Conservation (phyloP, 2,888 invertebrate genomes). For the Diplazon laetatorius region DNA sequence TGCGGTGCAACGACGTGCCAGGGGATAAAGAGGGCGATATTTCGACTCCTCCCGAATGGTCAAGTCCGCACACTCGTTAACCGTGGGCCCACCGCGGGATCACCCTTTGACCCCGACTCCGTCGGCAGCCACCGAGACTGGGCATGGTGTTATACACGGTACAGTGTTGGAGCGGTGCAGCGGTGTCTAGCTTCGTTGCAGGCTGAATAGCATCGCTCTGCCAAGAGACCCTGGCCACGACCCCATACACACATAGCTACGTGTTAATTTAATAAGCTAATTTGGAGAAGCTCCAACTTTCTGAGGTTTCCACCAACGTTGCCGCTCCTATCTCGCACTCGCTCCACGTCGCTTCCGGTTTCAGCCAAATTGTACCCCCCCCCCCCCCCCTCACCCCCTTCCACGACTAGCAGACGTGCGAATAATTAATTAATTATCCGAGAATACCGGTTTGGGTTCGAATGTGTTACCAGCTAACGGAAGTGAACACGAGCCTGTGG, state of each 20-base stretch:
- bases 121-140: background rate
- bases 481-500: background rate
- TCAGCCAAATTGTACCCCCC: slow-evolving; percentile 69
- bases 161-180: slow-evolving; percentile 24
- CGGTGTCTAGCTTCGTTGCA: slow-evolving; percentile 34
- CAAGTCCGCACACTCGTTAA: slow-evolving; percentile 32
- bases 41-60: slow-evolving; percentile 14
- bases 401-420: no score
- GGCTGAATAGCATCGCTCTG: slow-evolving; percentile 43
- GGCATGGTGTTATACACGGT: slow-evolving; percentile 19
- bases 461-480: background rate
- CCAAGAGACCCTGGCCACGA: slow-evolving; percentile 44
- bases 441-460: slow-evolving; percentile 15
- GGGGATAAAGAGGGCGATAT: slow-evolving; percentile 36
- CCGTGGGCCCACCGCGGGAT: slow-evolving; percentile 36
- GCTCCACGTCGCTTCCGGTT: slow-evolving; percentile 43
- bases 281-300: slow-evolving; percentile 77
- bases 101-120: slow-evolving; percentile 53
- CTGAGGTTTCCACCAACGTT: slow-evolving; percentile 69
- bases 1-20: slow-evolving; percentile 39
- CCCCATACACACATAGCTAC: slow-evolving; percentile 55
- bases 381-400: slow-evolving; percentile 48
- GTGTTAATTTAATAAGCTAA: slow-evolving; percentile 81
- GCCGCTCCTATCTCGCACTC: slow-evolving; percentile 54
- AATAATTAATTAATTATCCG: slow-evolving; percentile 76